Evolutionary conservation across 1,140 invertebrate genomes (phyloP).

Genomic region (Oryzaephilus surinamensis): DNA sequence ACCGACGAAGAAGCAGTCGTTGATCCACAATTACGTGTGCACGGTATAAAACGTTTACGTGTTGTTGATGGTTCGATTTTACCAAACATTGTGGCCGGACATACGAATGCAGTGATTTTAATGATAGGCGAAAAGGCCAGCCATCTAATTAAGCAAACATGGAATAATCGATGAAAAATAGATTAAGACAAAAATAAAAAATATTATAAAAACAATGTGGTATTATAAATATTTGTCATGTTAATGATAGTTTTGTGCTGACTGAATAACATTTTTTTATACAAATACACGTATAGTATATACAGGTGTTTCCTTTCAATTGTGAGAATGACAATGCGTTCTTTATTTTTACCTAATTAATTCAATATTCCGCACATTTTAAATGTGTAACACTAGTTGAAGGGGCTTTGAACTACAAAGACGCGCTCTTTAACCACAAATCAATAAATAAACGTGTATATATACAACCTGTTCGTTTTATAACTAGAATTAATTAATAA

Average conservation of each 20-base stretch:
- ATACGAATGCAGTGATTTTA: slow-evolving; percentile 51
- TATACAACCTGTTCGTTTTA: too few species aligned
- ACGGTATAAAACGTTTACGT: slow-evolving; percentile 43
- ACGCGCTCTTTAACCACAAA: too few species aligned
- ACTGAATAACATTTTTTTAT: background rate
- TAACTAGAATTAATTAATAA: too few species aligned
- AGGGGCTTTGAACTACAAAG: too few species aligned
- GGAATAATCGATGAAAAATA: slow-evolving; percentile 9
- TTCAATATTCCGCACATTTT: too few species aligned
- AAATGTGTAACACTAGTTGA: too few species aligned
- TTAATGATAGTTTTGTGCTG: background rate
- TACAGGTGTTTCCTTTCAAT: background rate
- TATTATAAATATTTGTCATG: background rate
- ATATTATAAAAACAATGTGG: background rate
- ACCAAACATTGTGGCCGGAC: slow-evolving; percentile 50
- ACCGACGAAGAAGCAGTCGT: slow-evolving; percentile 48
- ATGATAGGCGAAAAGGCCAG: slow-evolving; percentile 57
- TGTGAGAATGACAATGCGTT: too few species aligned
- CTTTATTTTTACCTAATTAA: too few species aligned
- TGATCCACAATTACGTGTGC: slow-evolving; percentile 40
- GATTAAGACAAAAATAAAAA: background rate
- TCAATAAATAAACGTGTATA: too few species aligned
- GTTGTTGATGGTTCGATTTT: slow-evolving; percentile 55
- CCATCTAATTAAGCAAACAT: slow-evolving; percentile 41
- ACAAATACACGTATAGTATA: background rate